phyloP scores from a whole-genome alignment of 2,113 vertebrate genomes.

The Lynx canadensis region DNA sequence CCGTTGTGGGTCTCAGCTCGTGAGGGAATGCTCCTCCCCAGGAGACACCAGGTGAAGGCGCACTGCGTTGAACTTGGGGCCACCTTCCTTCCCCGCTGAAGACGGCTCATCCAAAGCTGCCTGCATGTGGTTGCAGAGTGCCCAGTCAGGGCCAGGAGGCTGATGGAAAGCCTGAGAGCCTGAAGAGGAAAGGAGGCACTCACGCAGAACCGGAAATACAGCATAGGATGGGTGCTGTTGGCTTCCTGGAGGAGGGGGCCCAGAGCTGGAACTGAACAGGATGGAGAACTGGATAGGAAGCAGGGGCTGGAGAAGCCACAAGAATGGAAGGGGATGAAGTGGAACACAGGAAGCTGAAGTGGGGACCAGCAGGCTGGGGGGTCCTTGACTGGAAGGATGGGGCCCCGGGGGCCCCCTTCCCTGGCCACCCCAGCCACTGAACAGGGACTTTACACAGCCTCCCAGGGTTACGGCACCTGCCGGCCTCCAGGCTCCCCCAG shows the following conservation, averaged over 20 bases:
- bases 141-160: not conserved
- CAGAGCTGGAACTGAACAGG: not conserved
- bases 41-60: rapidly evolving
- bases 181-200: too few relatives aligned
- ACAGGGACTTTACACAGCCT: not conserved
- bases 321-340: rapidly evolving
- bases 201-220: not conserved
- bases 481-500: rapidly evolving
- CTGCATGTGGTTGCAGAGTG: rapidly evolving
- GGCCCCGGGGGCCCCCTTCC: not conserved
- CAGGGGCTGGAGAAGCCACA: not conserved
- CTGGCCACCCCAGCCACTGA: not conserved
- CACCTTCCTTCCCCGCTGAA: not conserved
- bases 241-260: not conserved
- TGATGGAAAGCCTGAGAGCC: rapidly evolving
- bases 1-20: not conserved
- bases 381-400: too few relatives aligned
- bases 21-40: not conserved
- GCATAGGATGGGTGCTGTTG: not conserved
- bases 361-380: not conserved
- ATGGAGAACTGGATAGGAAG: not conserved
- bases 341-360: not conserved
- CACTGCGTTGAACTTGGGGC: not conserved
- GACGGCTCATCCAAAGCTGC: not conserved
- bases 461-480: not conserved